Evolutionary conservation across 1,140 invertebrate species (phyloP), one percentile per base, ranked within the genome.

Genomic region (Scaptomyza hsui): DNA sequence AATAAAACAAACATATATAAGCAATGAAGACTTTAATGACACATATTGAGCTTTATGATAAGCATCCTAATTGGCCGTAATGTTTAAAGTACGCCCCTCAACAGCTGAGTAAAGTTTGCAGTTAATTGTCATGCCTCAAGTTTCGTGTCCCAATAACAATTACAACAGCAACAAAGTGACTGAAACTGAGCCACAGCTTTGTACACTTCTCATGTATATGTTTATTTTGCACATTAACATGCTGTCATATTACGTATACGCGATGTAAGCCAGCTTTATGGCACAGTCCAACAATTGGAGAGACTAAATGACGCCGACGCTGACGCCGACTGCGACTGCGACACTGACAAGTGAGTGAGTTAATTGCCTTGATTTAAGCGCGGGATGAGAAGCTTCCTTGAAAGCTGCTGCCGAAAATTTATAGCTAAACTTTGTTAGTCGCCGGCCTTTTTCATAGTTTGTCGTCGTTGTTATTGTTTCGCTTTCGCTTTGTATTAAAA

Each of bases 41-140:
- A 39, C 18, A 29, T 9, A 29, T 29, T 29, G 13, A 15, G 16
- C 18, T 21, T 29, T 26, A 37, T 35, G 18, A 21, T 24, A 12
- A 15, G 29, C 15, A 21, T 62, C 56, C 39, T 74, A 85, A 85
- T 86, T 85, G 80, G 69, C 70, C 44, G 64, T 59, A 71, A 68
- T 76, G 63, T 76, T 72, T 35, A 44, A 29, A 69, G 42, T 61
- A 39, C 64, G 64, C 57, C 13, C 51, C 4, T 12, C 12, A n/a
- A 19, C 59, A 56, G 55, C 35, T 57, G 44, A 37, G 37, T 37
- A 59, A 72, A 57, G 51, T 42, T 37, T 67, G 62, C 62, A 61
- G 18, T 42, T 62, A 57, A 68, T 57, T 75, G 52, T 18, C 32
- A 51, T 67, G 39, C 52, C 13, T 55, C 63, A 56, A 52, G 7